Evolutionary conservation across 2,113 vertebrate genomes (phyloP), one percentile per base, ranked within the genome.

Genomic region (Myrmecobius fasciatus): DNA sequence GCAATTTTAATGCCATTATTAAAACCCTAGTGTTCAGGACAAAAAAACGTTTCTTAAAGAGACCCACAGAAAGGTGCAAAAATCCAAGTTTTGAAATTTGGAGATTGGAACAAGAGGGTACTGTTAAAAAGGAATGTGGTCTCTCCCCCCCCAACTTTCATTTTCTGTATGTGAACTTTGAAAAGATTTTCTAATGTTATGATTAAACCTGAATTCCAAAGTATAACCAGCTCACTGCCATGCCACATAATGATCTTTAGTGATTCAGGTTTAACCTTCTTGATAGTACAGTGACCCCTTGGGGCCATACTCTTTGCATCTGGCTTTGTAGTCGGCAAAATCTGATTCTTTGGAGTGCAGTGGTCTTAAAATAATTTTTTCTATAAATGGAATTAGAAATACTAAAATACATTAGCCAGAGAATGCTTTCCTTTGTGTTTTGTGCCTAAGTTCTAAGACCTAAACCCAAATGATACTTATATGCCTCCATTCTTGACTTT

Each of bases 261-360:
- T 92, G 92, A 97, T 98, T 97, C 97, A 96, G 95, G 94, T 97
- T 97, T 98, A 95, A 97, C 95, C 89, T 98, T 94, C 93, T 95
- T 98, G 95, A 96, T 97, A 95, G 49, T 95, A 94, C 89, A 89
- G 26, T 52, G 53, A 89, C 94, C 92, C 91, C 92, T 96, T 49
- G 47, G 94, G 96, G 91, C 91, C 93, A 17, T n/a, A 26, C 0
- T 93, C 93, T 97, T 98, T 94, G 97, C 96, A 97, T 97, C 96
- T 97, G 89, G 53, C 92, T 96, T 96, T 91, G 67, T 92, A 95
- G 95, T 83, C 46, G 90, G 47, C 93, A 92, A 93, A 93, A 90
- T 67, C 4, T 31, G 1, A 89, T 96, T 97, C 95, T 96, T 93
- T 94, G 92, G 92, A 96, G 94, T 94, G 93, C 25, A 46, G 94